phyloP scores from a whole-genome alignment of 2,797 vertebrate genomes.

The Sternarchorhynchus goeldii region DNA sequence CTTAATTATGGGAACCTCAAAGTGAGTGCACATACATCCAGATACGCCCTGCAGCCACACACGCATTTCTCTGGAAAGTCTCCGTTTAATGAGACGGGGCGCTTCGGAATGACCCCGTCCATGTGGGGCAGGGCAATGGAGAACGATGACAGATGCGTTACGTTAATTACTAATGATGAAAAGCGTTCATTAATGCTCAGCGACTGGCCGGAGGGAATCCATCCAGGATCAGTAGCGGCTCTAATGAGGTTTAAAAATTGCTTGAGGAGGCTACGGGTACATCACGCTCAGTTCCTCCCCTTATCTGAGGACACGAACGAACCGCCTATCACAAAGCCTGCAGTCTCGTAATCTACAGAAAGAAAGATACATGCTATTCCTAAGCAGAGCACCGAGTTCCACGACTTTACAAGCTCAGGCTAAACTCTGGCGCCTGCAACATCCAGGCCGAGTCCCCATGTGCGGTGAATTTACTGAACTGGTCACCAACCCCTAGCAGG shows the following conservation, averaged over 20 bases:
- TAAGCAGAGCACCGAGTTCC: not conserved
- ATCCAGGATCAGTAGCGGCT: slow-evolving; percentile 19
- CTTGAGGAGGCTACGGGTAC: not conserved
- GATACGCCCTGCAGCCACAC: not conserved
- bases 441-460: slow-evolving; percentile 1
- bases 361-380: not conserved
- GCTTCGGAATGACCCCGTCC: not conserved
- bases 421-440: not conserved
- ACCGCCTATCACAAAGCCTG: not conserved
- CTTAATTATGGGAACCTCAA: slow-evolving; percentile 23
- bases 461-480: not conserved
- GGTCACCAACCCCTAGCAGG: slow-evolving; percentile 25
- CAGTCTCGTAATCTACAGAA: not conserved
- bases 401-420: slow-evolving; percentile 6
- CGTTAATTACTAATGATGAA: slow-evolving; percentile 34
- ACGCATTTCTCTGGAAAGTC: slow-evolving; percentile 2
- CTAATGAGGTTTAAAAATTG: not conserved
- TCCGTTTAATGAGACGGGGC: slow-evolving; percentile 11
- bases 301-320: not conserved
- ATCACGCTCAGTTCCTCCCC: not conserved
- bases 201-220: not conserved
- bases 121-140: not conserved
- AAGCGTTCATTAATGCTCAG: not conserved
- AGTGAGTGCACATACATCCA: slow-evolving; percentile 22
- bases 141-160: slow-evolving; percentile 27